Conservation (phyloP, 2,888 invertebrate species). For the Drosophila sordidula region DNA sequence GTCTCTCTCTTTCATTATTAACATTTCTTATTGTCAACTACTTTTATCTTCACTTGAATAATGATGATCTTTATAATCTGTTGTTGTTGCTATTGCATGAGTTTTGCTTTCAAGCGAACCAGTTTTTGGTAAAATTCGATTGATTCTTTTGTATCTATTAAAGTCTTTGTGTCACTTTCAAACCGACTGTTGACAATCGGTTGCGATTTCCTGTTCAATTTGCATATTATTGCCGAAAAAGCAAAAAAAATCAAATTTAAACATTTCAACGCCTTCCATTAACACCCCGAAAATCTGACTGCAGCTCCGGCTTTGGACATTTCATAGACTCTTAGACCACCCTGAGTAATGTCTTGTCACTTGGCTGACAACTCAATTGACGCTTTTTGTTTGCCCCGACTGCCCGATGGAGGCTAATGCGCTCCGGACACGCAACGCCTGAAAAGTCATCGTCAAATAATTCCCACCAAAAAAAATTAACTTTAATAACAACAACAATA, state of each 20-base stretch:
- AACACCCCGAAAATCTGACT: conserved; percentile 21
- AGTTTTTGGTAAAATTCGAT: conserved; percentile 55
- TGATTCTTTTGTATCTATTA: conserved; percentile 43
- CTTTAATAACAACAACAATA: conserved; percentile 19
- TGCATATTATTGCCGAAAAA: conserved; percentile 45
- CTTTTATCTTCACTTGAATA: conserved; percentile 35
- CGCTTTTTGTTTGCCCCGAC: conserved; percentile 17
- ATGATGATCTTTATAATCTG: conserved; percentile 39
- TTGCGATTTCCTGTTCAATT: conserved; percentile 64
- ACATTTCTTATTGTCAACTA: conserved; percentile 43
- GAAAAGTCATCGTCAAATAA: conserved; percentile 59
- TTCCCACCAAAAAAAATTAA: conserved; percentile 63
- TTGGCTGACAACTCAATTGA: conserved; percentile 71
- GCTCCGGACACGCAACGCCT: conserved; percentile 62
- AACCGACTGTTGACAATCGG: conserved; percentile 32
- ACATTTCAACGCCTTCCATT: conserved; percentile 47
- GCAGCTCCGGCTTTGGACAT: neutral
- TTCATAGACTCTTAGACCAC: conserved; percentile 48
- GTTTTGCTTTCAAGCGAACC: conserved; percentile 56
- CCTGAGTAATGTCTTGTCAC: conserved; percentile 62
- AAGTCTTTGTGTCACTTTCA: conserved; percentile 58
- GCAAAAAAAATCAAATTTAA: conserved; percentile 13
- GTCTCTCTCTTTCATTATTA: conserved; percentile 2
- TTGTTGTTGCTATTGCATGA: conserved; percentile 37
- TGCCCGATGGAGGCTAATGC: conserved; percentile 50